phyloP scores from a whole-genome alignment of 1,140 invertebrate species.

The Argopecten irradians region DNA sequence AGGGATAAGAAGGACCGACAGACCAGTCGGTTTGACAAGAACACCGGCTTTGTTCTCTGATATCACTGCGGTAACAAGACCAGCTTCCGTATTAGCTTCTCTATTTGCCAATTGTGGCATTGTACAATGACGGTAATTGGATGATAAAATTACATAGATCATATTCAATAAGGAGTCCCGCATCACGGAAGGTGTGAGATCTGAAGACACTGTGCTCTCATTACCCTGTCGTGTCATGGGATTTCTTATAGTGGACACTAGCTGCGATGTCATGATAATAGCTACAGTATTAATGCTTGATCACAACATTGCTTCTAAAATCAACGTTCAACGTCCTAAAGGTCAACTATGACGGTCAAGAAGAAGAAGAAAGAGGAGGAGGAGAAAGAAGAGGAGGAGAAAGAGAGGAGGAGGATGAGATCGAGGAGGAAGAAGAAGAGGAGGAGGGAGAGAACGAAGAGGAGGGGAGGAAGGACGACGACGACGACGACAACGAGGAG shows the following conservation, averaged over 20 bases:
- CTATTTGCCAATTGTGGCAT: neutral
- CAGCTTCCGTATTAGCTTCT: neutral
- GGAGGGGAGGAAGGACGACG: no score
- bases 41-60: neutral
- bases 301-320: no score
- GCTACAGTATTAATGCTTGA: no score
- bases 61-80: neutral
- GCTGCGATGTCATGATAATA: neutral
- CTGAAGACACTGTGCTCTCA: neutral
- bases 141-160: constrained; percentile 18
- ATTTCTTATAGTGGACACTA: neutral
- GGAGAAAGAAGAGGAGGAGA: no score
- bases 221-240: neutral
- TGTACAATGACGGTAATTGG: constrained; percentile 11
- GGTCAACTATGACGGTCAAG: no score
- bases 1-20: neutral
- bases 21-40: neutral
- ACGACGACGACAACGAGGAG: no score
- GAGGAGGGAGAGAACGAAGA: no score
- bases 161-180: neutral
- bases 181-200: neutral
- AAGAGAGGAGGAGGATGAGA: no score
- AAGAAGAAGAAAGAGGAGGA: no score
- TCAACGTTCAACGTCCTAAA: no score
- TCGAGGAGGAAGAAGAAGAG: no score